Evolutionary conservation across 2,888 invertebrate species (phyloP).

Genomic region (Beris morrisii): DNA sequence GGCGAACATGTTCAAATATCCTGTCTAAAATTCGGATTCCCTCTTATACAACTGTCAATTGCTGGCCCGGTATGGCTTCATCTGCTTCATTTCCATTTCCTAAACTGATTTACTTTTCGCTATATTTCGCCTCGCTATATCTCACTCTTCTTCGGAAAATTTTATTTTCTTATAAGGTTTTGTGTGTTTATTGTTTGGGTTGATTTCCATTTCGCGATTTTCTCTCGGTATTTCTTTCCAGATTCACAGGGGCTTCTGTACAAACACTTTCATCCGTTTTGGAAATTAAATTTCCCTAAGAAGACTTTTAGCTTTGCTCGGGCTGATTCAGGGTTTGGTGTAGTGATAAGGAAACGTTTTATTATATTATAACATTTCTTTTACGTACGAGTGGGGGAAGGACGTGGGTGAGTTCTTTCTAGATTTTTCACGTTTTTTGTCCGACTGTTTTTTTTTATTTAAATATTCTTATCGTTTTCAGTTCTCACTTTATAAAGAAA

Average conservation of each 20-base stretch:
- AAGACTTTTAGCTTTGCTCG: constrained; percentile 14
- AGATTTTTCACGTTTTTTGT: too few species aligned
- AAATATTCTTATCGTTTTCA: too few species aligned
- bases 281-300: constrained; percentile 49
- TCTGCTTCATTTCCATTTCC: constrained; percentile 14
- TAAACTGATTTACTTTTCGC: constrained; percentile 18
- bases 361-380: too few species aligned
- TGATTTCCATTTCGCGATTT: constrained; percentile 36
- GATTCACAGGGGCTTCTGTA: constrained; percentile 48
- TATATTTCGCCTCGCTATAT: not conserved
- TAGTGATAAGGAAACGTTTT: too few species aligned
- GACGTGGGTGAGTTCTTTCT: too few species aligned
- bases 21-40: too few species aligned
- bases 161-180: constrained; percentile 2
- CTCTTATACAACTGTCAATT: too few species aligned
- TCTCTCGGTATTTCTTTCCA: constrained; percentile 9
- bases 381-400: too few species aligned
- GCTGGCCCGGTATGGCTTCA: not conserved
- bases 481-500: too few species aligned
- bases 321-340: too few species aligned
- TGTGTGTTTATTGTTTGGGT: constrained; percentile 15
- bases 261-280: constrained; percentile 58
- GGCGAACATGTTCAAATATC: too few species aligned
- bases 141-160: constrained; percentile 1
- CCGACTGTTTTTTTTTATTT: too few species aligned